Base-by-base conservation (phyloP, 2,797 vertebrate species). In the Merluccius polli region DNA sequence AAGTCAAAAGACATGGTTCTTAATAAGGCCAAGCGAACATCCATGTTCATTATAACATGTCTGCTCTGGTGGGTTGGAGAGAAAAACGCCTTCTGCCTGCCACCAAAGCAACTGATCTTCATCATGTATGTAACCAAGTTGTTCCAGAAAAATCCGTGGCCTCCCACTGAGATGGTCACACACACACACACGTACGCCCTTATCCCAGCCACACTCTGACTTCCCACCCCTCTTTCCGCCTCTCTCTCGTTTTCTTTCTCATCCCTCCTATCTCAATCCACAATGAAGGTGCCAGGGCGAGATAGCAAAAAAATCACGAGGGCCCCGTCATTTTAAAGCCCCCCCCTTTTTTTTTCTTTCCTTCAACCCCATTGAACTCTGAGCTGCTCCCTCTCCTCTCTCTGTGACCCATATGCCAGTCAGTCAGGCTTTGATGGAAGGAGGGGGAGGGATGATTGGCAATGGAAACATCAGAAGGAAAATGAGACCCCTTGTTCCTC, bases 391-490 rank as follows among this genome's bases (percentile, higher is more conserved):
- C 63, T 16, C 41, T 16, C 48, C 21, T 18, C 41, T 44, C 41
- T 44, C 41, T 44, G 48, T 52, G 48, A 52, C 48, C 48, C 48
- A n/a, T n/a, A n/a, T 52, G 21, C 48, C 48, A 21, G 21, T 21
- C 48, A 52, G 18, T n/a, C 48, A 52, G 48, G 13, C 48, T 52
- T n/a, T 52, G 48, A 21, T 52, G 13, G 16, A 3, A n/a, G 48
- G 48, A 18, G 48, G 48, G 18, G 44, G 5, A 4, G 48, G 48
- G 33, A n/a, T n/a, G 48, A 7, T 4, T n/a, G 11, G n/a, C 11
- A 87, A 84, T 73, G 77, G 67, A 77, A 16, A 71, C 82, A 89
- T 91, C 84, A 86, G 48, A 89, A 89, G 67, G 63, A 80, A 59
- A 75, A 82, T 29, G 73, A 73, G 75, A 32, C 21, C 27, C 33